A percentile compares a stretch with the other conserved stretches of the same genome.
Evolutionary conservation across 2,797 vertebrate species (phyloP).

Genomic region (Crenichthys baileyi): DNA sequence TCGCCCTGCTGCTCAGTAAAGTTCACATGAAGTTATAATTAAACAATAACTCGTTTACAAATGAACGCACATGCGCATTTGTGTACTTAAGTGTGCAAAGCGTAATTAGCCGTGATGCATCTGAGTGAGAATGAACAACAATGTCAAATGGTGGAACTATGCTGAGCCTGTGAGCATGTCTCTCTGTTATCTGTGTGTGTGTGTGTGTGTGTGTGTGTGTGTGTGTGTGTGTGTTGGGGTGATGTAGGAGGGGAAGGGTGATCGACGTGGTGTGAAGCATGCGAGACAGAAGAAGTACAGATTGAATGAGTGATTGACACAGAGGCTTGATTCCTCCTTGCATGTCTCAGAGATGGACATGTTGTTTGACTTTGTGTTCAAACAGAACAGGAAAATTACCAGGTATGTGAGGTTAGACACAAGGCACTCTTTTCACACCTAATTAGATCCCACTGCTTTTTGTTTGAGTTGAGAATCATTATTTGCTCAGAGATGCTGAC

Average conservation of each 20-base stretch:
- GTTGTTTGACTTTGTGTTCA: constrained; percentile 47
- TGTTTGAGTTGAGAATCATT: neutral
- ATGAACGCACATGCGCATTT: constrained; percentile 76
- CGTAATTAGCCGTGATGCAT: constrained; percentile 80
- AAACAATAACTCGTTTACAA: constrained; percentile 84
- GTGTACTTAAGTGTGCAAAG: constrained; percentile 80
- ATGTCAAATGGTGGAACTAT: constrained; percentile 76
- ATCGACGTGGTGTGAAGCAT: constrained; percentile 4
- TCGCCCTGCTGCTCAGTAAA: constrained; percentile 78
- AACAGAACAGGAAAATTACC: constrained; percentile 31
- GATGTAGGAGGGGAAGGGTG: neutral
- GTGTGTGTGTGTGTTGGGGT: constrained; percentile 8
- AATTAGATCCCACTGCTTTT: constrained; percentile 16
- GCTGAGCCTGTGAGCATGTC: constrained; percentile 59
- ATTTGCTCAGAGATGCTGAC: constrained; percentile 1
- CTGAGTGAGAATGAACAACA: constrained; percentile 77
- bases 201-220: constrained; percentile 38
- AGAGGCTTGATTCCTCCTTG: constrained; percentile 48
- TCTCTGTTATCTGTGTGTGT: constrained; percentile 49
- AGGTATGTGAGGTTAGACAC: constrained; percentile 34
- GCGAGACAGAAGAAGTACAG: constrained; percentile 22
- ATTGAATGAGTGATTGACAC: constrained; percentile 51
- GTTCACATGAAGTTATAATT: constrained; percentile 84
- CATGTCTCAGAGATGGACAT: constrained; percentile 46
- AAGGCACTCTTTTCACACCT: constrained; percentile 35